Base-by-base conservation (phyloP, 2,797 vertebrate species). In the Sylvilagus floridanus region DNA sequence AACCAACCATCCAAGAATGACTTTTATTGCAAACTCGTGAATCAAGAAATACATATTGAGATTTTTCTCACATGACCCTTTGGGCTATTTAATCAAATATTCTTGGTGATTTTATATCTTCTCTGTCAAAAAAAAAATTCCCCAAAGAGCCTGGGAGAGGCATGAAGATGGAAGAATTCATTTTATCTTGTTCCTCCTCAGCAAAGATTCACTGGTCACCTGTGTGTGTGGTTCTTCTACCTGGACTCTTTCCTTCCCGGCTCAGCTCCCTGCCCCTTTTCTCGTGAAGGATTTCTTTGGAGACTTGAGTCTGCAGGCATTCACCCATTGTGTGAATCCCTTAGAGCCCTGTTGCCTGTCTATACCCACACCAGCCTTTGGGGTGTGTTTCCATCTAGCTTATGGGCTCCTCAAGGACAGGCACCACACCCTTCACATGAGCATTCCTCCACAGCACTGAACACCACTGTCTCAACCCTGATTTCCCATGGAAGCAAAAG, bases 31-130 rank as follows among this genome's bases (percentile, higher is more conserved):
- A 89, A 88, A 54, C 73, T 76, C 66, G 42, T 63, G 66, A 87
- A n/a, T 62, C 0, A 65, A 88, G 50, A 90, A 84, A 32, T 71
- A 42, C 68, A 73, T 32, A 85, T n/a, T 92, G 11, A 28, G 47
- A 60, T 26, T 75, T 24, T 52, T 63, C 84, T 88, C 5, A n/a
- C 21, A 76, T n/a, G 91, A 50, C 17, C 21, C 19, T 73, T 28
- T 87, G 71, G 26, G 28, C 69, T 87, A 82, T 90, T 66, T 82
- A 88, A 52, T 81, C 62, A 95, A 78, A 78, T 26, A 63, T 87
- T 93, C 89, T 54, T 87, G 19, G 86, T 92, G 72, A 75, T n/a
- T 78, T 93, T 94, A 28, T 78, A 57, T 85, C 35, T 94, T 87
- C 35, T 5, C 69, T 88, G 84, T 76, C 89, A 30, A 87, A 78